Percentiles rank a stretch among this genome's conserved stretches.
Conservation (phyloP, 2,888 invertebrate species). For the Rhagium mordax region DNA sequence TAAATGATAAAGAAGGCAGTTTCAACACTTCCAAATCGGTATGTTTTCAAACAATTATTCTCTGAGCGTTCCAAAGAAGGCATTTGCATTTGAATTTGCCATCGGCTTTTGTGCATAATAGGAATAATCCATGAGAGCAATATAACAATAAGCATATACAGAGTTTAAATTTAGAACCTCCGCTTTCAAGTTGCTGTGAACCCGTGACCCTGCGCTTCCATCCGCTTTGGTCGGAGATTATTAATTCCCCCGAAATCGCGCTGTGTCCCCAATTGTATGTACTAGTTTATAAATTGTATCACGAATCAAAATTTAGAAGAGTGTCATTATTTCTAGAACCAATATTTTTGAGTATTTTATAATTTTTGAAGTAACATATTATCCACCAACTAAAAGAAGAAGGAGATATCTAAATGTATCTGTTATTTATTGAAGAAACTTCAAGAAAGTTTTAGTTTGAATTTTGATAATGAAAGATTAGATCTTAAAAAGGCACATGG, state of each 20-base stretch:
- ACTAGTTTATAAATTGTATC: neutral
- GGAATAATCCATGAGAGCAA: slow-evolving; percentile 33
- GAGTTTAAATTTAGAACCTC: slow-evolving; percentile 58
- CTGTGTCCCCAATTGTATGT: slow-evolving; percentile 16
- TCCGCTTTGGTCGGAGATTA: slow-evolving; percentile 51
- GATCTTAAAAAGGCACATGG: too few relatives aligned
- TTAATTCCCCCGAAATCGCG: slow-evolving; percentile 45
- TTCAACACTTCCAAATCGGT: neutral
- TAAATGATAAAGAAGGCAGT: neutral
- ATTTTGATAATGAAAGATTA: too few relatives aligned
- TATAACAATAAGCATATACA: slow-evolving; percentile 20
- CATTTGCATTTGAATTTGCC: slow-evolving; percentile 28
- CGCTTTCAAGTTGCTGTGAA: slow-evolving; percentile 54
- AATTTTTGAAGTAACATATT: too few relatives aligned
- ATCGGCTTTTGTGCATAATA: slow-evolving; percentile 40
- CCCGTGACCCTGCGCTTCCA: slow-evolving; percentile 58
- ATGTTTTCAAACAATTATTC: slow-evolving; percentile 14
- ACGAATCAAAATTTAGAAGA: neutral
- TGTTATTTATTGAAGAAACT: too few relatives aligned
- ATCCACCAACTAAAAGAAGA: too few relatives aligned
- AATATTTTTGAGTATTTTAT: too few relatives aligned
- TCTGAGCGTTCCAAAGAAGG: neutral
- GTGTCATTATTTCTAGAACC: too few relatives aligned
- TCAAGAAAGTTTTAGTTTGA: too few relatives aligned
- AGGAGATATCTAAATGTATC: too few relatives aligned